phyloP scores from a whole-genome alignment of 2,888 invertebrate genomes.

The Limnephilus rhombicus region DNA sequence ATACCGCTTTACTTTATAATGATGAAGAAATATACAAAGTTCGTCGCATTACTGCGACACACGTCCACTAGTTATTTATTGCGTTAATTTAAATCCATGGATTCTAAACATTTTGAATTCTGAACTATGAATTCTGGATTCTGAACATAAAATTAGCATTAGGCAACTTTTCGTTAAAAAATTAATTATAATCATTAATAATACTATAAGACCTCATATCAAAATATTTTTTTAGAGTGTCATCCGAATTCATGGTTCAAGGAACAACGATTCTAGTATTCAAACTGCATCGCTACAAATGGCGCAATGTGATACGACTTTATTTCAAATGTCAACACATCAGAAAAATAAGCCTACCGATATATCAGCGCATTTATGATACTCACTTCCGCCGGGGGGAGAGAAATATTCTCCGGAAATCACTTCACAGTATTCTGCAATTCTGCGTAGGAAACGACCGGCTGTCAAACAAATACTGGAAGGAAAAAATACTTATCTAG shows the following conservation, averaged over 20 bases:
- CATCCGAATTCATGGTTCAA: neutral
- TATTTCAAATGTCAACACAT: neutral
- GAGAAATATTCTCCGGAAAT: neutral
- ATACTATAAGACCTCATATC: neutral
- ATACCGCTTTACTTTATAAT: too few relatives aligned
- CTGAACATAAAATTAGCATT: too few relatives aligned
- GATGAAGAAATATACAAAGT: too few relatives aligned
- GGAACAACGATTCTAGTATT: neutral
- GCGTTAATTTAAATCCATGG: too few relatives aligned
- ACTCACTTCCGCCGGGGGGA: slow-evolving; percentile 13
- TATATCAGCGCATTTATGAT: slow-evolving; percentile 5
- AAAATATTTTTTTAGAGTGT: neutral
- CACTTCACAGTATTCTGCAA: slow-evolving; percentile 21
- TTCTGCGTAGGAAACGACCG: neutral
- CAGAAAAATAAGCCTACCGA: neutral
- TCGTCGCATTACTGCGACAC: too few relatives aligned
- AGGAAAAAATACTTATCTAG: neutral
- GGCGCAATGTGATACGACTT: neutral
- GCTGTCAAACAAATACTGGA: neutral
- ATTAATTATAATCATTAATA: too few relatives aligned
- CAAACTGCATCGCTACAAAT: neutral
- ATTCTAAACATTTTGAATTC: too few relatives aligned
- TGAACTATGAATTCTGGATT: too few relatives aligned
- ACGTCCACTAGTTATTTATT: too few relatives aligned
- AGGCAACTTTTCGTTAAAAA: too few relatives aligned